A percentile compares a stretch with the other conserved stretches of the same genome.
These are phyloP conservation scores for Acronicta psi DNA, from an alignment of 2,888 invertebrate species.

Conservation along the genomic window DNA sequence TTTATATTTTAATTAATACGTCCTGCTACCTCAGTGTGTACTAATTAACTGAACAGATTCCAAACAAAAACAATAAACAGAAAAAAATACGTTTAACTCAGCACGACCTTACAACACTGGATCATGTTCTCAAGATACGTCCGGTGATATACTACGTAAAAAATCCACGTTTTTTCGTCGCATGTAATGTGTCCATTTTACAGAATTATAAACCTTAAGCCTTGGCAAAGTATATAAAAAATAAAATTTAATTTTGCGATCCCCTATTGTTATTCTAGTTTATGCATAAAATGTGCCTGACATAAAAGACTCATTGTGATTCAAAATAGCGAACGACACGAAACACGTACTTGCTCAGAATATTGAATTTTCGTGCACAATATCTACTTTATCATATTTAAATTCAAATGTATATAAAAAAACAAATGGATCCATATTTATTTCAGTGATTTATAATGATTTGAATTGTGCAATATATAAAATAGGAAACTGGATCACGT, in stretches of 20 bases:
- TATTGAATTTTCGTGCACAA: slow-evolving; percentile 61
- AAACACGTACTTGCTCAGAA: slow-evolving; percentile 64
- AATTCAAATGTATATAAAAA: slow-evolving; percentile 43
- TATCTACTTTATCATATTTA: slow-evolving; percentile 61
- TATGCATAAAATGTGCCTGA: slow-evolving; percentile 61
- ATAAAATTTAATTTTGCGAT: slow-evolving; percentile 45
- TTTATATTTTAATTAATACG: slow-evolving; percentile 74
- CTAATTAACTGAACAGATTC: slow-evolving; percentile 83
- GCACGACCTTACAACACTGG: slow-evolving; percentile 62
- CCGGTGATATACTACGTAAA: slow-evolving; percentile 62
- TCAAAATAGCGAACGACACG: slow-evolving; percentile 66
- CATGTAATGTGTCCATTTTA: slow-evolving; percentile 26
- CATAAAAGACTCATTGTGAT: slow-evolving; percentile 69
- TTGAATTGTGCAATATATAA: slow-evolving; percentile 64
- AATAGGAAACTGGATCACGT: slow-evolving; percentile 74
- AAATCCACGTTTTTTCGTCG: slow-evolving; percentile 29
- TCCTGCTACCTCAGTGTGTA: slow-evolving; percentile 70
- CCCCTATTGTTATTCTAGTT: slow-evolving; percentile 59
- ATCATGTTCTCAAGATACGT: slow-evolving; percentile 67
- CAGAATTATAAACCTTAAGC: slow-evolving; percentile 48
- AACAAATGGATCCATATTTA: slow-evolving; percentile 47
- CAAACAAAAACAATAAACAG: slow-evolving; percentile 72
- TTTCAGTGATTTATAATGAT: slow-evolving; percentile 68
- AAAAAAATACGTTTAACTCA: slow-evolving; percentile 72
- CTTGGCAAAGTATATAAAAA: slow-evolving; percentile 39